Percentiles rank a stretch among this genome's conserved stretches.
Evolutionary conservation across 2,888 invertebrate species (phyloP).

Genomic region (Phyto melanocephala): DNA sequence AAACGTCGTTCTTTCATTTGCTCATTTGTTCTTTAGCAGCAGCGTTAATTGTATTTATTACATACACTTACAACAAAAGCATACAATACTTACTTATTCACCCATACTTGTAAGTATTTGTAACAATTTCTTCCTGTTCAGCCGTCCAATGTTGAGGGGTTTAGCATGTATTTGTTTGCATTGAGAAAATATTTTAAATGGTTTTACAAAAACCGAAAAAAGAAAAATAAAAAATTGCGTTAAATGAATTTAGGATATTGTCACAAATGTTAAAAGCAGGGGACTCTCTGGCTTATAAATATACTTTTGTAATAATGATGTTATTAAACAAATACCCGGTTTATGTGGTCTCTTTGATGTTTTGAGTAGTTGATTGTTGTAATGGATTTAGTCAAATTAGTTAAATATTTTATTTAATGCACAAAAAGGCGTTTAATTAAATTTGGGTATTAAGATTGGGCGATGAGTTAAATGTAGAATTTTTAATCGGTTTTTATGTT

Average conservation of each 20-base stretch:
- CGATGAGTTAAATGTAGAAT: not conserved
- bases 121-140: conserved; percentile 48
- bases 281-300: not conserved
- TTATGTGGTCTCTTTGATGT: conserved; percentile 47
- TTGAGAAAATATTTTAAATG: conserved; percentile 52
- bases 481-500: not conserved
- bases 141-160: not conserved
- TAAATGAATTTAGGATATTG: conserved; percentile 53
- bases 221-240: conserved; percentile 30
- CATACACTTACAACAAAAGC: not conserved
- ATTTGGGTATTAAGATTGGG: not conserved
- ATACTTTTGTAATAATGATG: conserved; percentile 19
- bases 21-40: conserved; percentile 15
- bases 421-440: not conserved
- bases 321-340: conserved; percentile 57
- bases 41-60: not conserved
- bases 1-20: not conserved
- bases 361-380: conserved; percentile 32
- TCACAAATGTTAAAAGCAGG: conserved; percentile 19
- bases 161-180: conserved; percentile 6
- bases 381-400: conserved; percentile 57
- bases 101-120: conserved; percentile 21
- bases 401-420: conserved; percentile 4
- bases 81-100: not conserved
- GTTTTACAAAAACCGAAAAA: conserved; percentile 11